Evolutionary conservation across 1,140 invertebrate genomes (phyloP).

Genomic region (Pseudomyrmex gracilis): DNA sequence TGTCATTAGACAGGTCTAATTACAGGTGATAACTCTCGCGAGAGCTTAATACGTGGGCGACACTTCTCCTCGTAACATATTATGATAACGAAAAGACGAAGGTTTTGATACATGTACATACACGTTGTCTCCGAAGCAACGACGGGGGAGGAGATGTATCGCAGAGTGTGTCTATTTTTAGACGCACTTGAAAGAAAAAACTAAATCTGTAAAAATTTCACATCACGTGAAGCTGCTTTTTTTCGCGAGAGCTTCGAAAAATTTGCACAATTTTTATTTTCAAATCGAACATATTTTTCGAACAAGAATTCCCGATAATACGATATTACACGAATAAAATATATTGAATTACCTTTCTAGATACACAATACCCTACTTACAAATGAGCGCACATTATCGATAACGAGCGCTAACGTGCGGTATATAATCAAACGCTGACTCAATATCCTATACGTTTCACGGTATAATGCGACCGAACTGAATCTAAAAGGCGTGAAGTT

Average conservation of each 20-base stretch:
- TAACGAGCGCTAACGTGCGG: conserved; percentile 33
- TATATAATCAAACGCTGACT: conserved; percentile 33
- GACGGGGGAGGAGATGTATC: neutral
- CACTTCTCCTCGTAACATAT: conserved; percentile 1
- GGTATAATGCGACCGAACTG: conserved; percentile 3
- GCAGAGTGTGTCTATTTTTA: neutral
- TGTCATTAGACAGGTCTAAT: conserved; percentile 22
- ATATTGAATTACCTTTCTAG: conserved; percentile 8
- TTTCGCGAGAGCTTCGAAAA: too few relatives aligned
- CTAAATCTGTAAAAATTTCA: too few relatives aligned
- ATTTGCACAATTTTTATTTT: too few relatives aligned
- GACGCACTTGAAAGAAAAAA: too few relatives aligned
- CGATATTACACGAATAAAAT: neutral
- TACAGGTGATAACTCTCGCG: conserved; percentile 19
- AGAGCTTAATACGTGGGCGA: neutral
- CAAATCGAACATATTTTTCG: too few relatives aligned
- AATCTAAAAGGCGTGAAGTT: conserved; percentile 43
- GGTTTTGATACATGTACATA: neutral
- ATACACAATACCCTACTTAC: neutral
- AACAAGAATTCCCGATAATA: too few relatives aligned
- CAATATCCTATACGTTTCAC: conserved; percentile 33
- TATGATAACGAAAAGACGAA: neutral
- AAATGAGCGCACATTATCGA: conserved; percentile 48
- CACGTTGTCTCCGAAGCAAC: neutral
- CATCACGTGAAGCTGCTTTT: too few relatives aligned